Conservation (phyloP, 1,140 invertebrate genomes). For the Maconellicoccus hirsutus region DNA sequence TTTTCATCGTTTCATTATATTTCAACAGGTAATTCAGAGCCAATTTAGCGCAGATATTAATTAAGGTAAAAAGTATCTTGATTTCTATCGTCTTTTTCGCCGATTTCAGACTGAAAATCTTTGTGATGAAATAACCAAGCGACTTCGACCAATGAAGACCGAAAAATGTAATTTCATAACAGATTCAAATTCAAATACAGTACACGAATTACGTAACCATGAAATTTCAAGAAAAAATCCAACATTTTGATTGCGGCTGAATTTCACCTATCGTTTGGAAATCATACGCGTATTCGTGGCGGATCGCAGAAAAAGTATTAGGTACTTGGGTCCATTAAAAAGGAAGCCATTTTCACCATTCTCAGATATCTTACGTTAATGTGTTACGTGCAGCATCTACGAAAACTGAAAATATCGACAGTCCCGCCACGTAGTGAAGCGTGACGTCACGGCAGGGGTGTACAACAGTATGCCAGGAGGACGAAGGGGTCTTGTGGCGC, state of each 20-base stretch:
- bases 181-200: not conserved
- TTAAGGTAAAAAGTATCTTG: not conserved
- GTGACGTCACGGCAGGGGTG: constrained; percentile 26
- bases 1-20: not conserved
- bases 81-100: not conserved
- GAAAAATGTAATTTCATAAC: constrained; percentile 1
- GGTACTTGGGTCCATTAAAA: too few species aligned
- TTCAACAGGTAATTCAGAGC: not conserved
- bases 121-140: not conserved
- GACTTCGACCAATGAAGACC: not conserved
- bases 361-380: not conserved
- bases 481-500: constrained; percentile 93
- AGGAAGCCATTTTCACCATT: too few species aligned
- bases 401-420: constrained; percentile 18
- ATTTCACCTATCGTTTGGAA: not conserved
- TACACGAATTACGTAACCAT: not conserved
- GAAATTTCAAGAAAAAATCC: constrained; percentile 14
- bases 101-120: not conserved
- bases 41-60: not conserved
- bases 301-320: too few species aligned
- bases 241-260: constrained; percentile 24
- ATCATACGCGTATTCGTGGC: too few species aligned
- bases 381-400: not conserved
- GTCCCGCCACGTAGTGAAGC: constrained; percentile 11
- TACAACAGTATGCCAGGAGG: constrained; percentile 75